These are phyloP conservation scores for Oscheius sp. DNA, from an alignment of 2,888 invertebrate species.

Conservation along the genomic window DNA sequence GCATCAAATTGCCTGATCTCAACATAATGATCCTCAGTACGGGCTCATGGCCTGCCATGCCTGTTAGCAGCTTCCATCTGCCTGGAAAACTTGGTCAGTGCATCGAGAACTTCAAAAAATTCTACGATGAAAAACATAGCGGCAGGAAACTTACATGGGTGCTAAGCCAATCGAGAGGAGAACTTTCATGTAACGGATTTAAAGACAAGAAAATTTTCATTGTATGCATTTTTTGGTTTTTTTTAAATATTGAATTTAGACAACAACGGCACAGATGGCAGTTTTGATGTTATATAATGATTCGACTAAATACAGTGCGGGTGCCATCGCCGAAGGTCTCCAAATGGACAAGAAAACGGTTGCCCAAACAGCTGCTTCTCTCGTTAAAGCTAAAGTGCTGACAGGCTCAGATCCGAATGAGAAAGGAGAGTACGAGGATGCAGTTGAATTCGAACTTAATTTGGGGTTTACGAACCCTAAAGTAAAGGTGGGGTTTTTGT, in stretches of 20 bases:
- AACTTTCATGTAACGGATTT: slow-evolving; percentile 94
- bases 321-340: slow-evolving; percentile 40
- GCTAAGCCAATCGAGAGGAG: slow-evolving; percentile 89
- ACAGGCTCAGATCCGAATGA: slow-evolving; percentile 38
- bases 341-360: slow-evolving; percentile 79
- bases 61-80: slow-evolving; percentile 37
- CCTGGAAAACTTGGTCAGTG: slow-evolving; percentile 80
- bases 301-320: slow-evolving; percentile 82
- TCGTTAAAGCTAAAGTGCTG: slow-evolving; percentile 62
- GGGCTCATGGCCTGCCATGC: slow-evolving; percentile 53
- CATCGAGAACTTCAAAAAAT: slow-evolving; percentile 88
- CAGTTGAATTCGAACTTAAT: slow-evolving; percentile 44
- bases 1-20: slow-evolving; percentile 82
- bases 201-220: slow-evolving; percentile 75
- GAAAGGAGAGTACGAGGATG: slow-evolving; percentile 41
- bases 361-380: slow-evolving; percentile 87
- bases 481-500: slow-evolving; percentile 94
- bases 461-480: slow-evolving; percentile 80
- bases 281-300: slow-evolving; percentile 95
- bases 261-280: slow-evolving; percentile 99
- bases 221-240: slow-evolving; percentile 36
- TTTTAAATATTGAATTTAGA: slow-evolving; percentile 77
- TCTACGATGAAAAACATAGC: slow-evolving; percentile 92
- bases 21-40: slow-evolving; percentile 84
- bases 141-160: slow-evolving; percentile 96